Evolutionary conservation across 2,888 invertebrate genomes (phyloP), one percentile per base, ranked within the genome.

Genomic region (Ormyrus pomaceus): DNA sequence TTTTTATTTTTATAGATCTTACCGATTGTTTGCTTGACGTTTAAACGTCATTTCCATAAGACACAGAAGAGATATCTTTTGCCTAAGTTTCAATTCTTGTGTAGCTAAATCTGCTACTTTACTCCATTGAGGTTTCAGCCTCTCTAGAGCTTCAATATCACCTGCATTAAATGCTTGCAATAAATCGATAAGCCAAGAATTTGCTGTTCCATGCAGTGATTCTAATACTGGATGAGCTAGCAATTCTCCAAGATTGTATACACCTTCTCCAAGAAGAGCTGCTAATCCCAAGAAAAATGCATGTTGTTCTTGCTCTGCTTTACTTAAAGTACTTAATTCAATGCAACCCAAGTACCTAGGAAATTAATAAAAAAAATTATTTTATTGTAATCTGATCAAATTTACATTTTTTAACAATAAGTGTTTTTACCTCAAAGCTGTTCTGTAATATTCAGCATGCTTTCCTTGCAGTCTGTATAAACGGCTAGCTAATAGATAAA

Each of bases 11-110:
- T 34, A 34, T 34, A 34, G 34, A 34, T 34, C 69, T 69, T 79
- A 90, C 90, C 96, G 92, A 85, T 97, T 95, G 70, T 96, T 96
- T 0, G 98, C 96, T 0, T 98, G 95, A 71, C 98, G 94, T 89
- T 96, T 97, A 89, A 99, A 98, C 0, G 99, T 98, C 97, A 99
- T 98, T 95, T 99, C 98, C 98, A 99, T 99, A 0, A 99, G 93
- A 89, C 99, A 98, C 13, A 99, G 92, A 34, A 99, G 93, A 0
- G 97, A 97, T 82, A 99, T 98, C 92, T 99, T 99, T 91, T 97
- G 96, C 34, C 96, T 92, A 84, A 99, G 92, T 87, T 95, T 94
- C 0, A 94, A 90, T 87, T 98, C 97, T 82, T 97, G 95, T 0
- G 95, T 94, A 9, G 94, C 94, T 34, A 99, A 92, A 91, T 98